Percentiles rank a stretch among this genome's conserved stretches.
Evolutionary conservation across 2,113 vertebrate species (phyloP).

Genomic region (Sterna hirundo): DNA sequence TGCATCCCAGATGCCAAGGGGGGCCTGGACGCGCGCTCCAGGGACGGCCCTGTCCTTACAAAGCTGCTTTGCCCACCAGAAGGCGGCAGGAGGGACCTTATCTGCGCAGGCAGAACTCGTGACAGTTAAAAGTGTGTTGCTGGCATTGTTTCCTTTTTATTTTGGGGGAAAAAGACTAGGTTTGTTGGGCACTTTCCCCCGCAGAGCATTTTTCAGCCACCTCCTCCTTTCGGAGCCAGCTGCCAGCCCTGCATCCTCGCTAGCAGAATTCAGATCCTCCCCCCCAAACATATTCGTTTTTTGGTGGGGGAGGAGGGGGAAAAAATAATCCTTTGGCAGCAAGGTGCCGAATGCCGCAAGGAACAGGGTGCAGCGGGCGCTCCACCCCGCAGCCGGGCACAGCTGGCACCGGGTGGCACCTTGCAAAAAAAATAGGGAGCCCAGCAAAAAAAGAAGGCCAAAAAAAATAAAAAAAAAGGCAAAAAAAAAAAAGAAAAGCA

Average conservation of each 20-base stretch:
- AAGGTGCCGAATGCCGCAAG: not conserved
- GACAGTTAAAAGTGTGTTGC: not conserved
- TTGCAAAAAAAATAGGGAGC: conserved; percentile 25
- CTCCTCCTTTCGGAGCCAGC: not conserved
- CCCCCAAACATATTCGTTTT: not conserved
- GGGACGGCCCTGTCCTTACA: not conserved
- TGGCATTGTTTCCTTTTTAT: not conserved
- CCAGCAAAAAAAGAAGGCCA: not conserved
- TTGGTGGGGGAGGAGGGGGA: fast-evolving
- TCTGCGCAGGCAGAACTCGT: not conserved
- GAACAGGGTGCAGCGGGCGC: not conserved
- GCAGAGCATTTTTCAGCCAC: conserved; percentile 52
- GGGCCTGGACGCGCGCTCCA: fast-evolving
- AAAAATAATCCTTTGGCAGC: not conserved
- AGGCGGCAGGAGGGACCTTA: not conserved
- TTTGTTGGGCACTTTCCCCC: not conserved
- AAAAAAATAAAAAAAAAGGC: no score
- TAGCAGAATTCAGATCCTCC: not conserved
- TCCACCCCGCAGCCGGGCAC: not conserved
- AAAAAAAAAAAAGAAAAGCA: not conserved
- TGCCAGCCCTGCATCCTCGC: not conserved
- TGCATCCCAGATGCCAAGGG: not conserved
- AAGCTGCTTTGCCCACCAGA: not conserved
- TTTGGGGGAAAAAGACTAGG: not conserved
- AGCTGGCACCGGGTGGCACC: conserved; percentile 72